Evolutionary conservation across 2,888 invertebrate genomes (phyloP), one percentile per base, ranked within the genome.

Genomic region (Drosophila setosimentum): DNA sequence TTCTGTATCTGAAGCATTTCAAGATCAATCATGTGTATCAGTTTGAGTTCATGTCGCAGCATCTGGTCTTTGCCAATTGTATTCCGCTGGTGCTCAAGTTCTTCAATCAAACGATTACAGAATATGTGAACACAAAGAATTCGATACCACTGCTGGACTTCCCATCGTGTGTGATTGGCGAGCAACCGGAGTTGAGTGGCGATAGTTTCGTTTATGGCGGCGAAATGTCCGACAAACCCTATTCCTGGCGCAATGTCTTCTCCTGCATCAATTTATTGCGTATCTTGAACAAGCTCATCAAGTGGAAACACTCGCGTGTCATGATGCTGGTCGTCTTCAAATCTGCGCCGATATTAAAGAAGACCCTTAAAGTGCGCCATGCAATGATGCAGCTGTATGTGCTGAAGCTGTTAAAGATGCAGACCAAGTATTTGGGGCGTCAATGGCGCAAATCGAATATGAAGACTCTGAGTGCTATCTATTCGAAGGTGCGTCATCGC

Each of bases 311-410:
- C 93, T 99, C 99, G n/a, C 95, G 99, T 78, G 98, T 98, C 73
- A 98, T 98, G 98, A 99, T 99, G 99, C 94, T 99, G 84, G 99
- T 99, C 35, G 99, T 99, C 13, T 99, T 99, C 93, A 99, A 99
- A 94, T 99, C 99, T 68, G 99, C 99, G 5, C 99, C 99, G 2
- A 99, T 99, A 89, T 94, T 99, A 68, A 99, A 99, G 93, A 95
- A 99, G 81, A 98, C 99, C 0, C 94, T 99, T 18, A 98, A 99
- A 95, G 98, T 98, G 4, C 95, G 97, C 61, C 98, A 99, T 92
- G 98, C 98, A 8, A 96, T 99, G 95, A 97, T 99, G 95, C 99
- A 99, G 94, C 94, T 99, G 82, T 99, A 99, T 93, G 98, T 99
- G 13, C 94, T 99, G 73, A 99, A 99, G 93, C 94, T 99, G 68